Evolutionary conservation across 2,888 invertebrate species (phyloP), one percentile per base, ranked within the genome.

Genomic region (Endomychus coccineus): DNA sequence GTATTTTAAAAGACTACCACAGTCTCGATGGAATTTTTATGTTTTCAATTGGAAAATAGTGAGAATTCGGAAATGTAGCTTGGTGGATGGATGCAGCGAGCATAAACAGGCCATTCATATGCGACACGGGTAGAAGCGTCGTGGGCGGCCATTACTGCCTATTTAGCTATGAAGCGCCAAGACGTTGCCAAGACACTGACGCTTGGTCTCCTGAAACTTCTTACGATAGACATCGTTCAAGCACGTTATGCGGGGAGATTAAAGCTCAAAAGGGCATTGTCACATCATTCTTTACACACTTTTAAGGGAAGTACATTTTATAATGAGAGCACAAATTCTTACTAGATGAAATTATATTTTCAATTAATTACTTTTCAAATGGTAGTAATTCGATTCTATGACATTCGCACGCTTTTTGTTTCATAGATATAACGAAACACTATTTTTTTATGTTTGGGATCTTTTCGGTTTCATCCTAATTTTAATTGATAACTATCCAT

Each of bases 91-190:
- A 15, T 24, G 36, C 30, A 7, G 6, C 22, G 27, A 10, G 36
- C n/a, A 24, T 36, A 40, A 40, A 32, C 32, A 40, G 40, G 40
- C 16, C 28, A 40, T 40, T 40, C 40, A 40, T 40, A 40, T 40
- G 40, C 40, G 16, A 29, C 23, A n/a, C 14, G 40, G 25, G 36
- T 36, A 27, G 27, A 27, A n/a, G 15, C 32, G 35, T 31, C 35
- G 30, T 30, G 45, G 49, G 51, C 53, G 51, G 52, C 52, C 56
- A 56, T 56, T 59, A 56, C 57, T 49, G 53, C 51, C 56, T 56
- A 52, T 55, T 56, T 57, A 54, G 50, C 49, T 49, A 48, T 47
- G 52, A 49, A 48, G 51, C 49, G 48, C 49, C 49, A 49, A 50
- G 49, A 48, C 48, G 52, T 43, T 47, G 44, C 49, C 42, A 42